These are phyloP conservation scores for Amphimallon solstitiale DNA, from an alignment of 2,888 invertebrate species.

Conservation along the genomic window DNA sequence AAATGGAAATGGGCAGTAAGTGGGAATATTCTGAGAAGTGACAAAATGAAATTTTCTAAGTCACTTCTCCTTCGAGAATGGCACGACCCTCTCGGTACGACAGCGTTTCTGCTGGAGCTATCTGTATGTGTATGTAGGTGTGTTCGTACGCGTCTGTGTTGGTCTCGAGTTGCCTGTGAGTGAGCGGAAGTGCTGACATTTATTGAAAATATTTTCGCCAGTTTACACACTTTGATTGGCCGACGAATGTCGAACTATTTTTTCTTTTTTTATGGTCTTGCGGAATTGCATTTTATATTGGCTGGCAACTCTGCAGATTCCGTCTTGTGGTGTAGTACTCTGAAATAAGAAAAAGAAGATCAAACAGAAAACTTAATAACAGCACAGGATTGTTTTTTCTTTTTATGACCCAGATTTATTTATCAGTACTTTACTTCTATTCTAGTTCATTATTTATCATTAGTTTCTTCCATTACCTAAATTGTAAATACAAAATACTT, in stretches of 20 bases:
- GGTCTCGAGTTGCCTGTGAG: neutral
- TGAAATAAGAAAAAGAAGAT: too few species aligned
- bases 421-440: too few species aligned
- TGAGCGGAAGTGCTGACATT: conserved; percentile 15
- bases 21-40: conserved; percentile 20
- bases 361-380: too few species aligned
- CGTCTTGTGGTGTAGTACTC: too few species aligned
- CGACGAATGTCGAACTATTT: conserved; percentile 14
- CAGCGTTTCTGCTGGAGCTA: neutral
- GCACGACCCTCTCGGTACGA: neutral
- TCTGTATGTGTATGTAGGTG: neutral
- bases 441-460: too few species aligned
- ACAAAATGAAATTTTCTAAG: conserved; percentile 36
- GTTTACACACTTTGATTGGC: conserved; percentile 22
- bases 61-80: conserved; percentile 14
- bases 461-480: too few species aligned
- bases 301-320: too few species aligned
- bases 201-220: conserved; percentile 26
- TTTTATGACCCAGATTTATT: too few species aligned
- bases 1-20: conserved; percentile 19
- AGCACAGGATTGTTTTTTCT: too few species aligned
- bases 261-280: neutral
- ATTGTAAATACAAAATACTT: too few species aligned
- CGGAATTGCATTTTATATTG: conserved; percentile 1
- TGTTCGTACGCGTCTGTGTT: neutral